Evolutionary conservation across 2,113 vertebrate genomes (phyloP), one percentile per base, ranked within the genome.

Genomic region (Stictonetta naevosa): DNA sequence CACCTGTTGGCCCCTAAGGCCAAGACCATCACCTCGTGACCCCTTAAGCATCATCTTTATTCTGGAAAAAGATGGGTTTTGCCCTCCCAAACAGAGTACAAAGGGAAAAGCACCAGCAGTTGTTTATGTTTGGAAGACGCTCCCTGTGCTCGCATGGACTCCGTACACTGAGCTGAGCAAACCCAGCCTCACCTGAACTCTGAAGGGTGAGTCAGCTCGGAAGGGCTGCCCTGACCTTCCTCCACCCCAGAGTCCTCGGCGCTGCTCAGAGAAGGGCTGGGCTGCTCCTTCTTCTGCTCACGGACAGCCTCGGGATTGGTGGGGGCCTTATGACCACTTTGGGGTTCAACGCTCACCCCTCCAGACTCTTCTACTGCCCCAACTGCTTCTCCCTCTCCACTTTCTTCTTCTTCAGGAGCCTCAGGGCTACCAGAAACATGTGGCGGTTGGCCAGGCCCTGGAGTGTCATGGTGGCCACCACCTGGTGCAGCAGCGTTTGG

Each of bases 381-480:
- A 96, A 48, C 6, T 33, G 97, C 40, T 94, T 97, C 83, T 98
- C 96, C 89, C 96, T 93, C 97, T 98, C 94, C 79, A 97, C 97
- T 91, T 94, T 90, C 96, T 90, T 98, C 96, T 97, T 98, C 94
- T 97, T 96, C 66, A 98, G 95, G 64, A 99, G 97, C 88, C 98
- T 98, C 98, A 99, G 97, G 73, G 98, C 99, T 82, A 99, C 98
- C 92, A 98, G 97, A 93, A 98, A 99, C 97, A 99, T 99, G 96
- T 97, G 98, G 94, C 95, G 98, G 96, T 98, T 99, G 98, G 98
- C 99, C 93, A 98, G 97, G 88, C 99, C 99, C 98, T 99, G 99
- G 26, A 99, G 97, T 1, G 99, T 99, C 99, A 99, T 99, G 72
- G 99, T 98, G 48, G 99, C 99, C 80, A 98, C 99, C 96, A 99